Conservation (phyloP, 1,140 invertebrate species). For the Pollicipes pollicipes region DNA sequence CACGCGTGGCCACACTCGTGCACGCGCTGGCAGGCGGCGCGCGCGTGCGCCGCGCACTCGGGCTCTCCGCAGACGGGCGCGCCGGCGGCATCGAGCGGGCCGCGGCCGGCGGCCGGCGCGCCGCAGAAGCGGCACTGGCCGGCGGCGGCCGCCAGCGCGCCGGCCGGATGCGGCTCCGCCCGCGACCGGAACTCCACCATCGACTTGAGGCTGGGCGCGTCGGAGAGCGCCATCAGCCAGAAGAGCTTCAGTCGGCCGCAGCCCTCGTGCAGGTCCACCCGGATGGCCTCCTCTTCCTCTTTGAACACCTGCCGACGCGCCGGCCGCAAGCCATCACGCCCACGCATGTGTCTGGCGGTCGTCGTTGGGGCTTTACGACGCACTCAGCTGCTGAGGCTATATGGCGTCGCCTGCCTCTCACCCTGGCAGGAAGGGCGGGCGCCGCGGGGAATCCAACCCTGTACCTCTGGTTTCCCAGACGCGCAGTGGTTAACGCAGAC, state of each 20-base stretch:
- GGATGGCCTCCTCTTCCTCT: conserved; percentile 32
- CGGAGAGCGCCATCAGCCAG: conserved; percentile 80
- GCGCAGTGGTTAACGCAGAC: no score
- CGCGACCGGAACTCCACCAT: conserved; percentile 66
- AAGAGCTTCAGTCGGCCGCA: conserved; percentile 88
- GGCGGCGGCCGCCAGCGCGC: conserved; percentile 25
- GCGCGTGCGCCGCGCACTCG: conserved; percentile 76
- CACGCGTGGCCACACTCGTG: conserved; percentile 80
- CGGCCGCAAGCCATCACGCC: no score
- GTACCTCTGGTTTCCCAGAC: no score
- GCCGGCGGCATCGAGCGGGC: conserved; percentile 77
- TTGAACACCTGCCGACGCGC: conserved; percentile 27
- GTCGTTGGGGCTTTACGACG: no score
- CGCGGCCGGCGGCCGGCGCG: conserved; percentile 52
- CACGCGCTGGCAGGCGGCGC: conserved; percentile 63
- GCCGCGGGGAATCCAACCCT: no score
- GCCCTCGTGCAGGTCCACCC: conserved; percentile 84
- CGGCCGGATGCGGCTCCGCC: conserved; percentile 38
- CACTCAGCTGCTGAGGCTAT: no score
- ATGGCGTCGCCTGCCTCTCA: no score
- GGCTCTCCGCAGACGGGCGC: conserved; percentile 83
- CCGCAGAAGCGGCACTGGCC: conserved; percentile 87
- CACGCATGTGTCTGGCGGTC: no score
- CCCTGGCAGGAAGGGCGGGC: no score
- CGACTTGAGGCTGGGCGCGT: conserved; percentile 69